Percentiles rank a stretch among this genome's conserved stretches.
phyloP scores from a whole-genome alignment of 1,140 invertebrate genomes.

The Glossosoma conforme region DNA sequence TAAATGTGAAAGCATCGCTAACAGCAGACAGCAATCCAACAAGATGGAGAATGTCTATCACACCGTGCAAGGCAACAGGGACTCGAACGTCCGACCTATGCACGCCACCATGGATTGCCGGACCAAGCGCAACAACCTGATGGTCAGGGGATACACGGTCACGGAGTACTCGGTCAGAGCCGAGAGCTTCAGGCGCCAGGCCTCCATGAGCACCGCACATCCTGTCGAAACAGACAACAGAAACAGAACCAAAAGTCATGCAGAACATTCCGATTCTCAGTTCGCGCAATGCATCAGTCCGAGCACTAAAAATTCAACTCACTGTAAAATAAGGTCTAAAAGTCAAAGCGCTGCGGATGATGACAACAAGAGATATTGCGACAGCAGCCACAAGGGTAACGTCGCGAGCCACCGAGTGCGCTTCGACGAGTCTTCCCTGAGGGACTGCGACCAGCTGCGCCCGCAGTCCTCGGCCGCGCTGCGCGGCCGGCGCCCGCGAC shows the following conservation, averaged over 20 bases:
- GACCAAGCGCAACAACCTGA: constrained; percentile 18
- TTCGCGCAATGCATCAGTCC: not conserved
- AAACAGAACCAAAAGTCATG: not conserved
- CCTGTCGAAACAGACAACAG: not conserved
- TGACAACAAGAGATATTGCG: constrained; percentile 5
- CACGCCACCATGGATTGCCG: constrained; percentile 30
- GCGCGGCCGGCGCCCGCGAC: constrained; percentile 33
- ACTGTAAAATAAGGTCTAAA: constrained; percentile 16
- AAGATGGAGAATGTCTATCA: constrained; percentile 6
- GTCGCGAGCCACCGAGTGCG: constrained; percentile 23
- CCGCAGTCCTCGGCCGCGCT: not conserved
- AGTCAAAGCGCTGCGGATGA: constrained; percentile 21
- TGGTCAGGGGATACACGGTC: constrained; percentile 25
- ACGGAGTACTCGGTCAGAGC: constrained; percentile 20
- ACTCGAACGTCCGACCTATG: constrained; percentile 6
- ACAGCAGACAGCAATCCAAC: constrained; percentile 8
- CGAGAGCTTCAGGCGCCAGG: constrained; percentile 24
- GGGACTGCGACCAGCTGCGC: constrained; percentile 13
- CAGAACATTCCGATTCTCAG: constrained; percentile 13
- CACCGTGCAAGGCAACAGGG: constrained; percentile 9
- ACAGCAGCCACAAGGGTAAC: constrained; percentile 11
- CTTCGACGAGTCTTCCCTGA: constrained; percentile 20
- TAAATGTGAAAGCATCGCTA: constrained; percentile 25
- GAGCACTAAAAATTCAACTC: too few relatives aligned
- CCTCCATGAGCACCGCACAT: constrained; percentile 17